phyloP scores from a whole-genome alignment of 2,113 vertebrate genomes.

The Lasiurus cinereus region DNA sequence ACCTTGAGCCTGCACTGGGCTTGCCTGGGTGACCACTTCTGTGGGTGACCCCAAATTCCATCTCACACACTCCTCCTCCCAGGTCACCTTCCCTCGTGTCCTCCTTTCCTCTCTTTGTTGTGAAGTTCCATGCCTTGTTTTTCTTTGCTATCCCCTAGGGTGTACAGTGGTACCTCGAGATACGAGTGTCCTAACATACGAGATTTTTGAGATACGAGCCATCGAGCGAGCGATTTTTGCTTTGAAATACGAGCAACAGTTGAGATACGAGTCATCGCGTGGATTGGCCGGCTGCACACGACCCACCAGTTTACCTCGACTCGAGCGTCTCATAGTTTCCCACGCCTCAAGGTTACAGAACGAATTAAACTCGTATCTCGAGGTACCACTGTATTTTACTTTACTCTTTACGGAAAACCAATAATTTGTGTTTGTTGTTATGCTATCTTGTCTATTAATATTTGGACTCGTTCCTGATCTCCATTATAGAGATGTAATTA shows the following conservation, averaged over 20 bases:
- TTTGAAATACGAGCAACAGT: no score
- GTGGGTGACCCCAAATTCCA: neutral
- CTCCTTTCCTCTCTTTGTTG: neutral
- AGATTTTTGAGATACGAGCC: no score
- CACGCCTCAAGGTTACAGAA: no score
- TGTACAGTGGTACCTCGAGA: no score
- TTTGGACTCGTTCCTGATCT: constrained; percentile 19
- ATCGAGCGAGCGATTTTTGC: no score
- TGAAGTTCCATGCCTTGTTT: neutral
- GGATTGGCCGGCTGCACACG: no score
- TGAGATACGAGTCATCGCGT: no score
- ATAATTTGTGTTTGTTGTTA: neutral
- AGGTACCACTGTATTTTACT: neutral
- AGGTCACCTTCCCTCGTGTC: neutral
- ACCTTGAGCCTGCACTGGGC: fast-evolving
- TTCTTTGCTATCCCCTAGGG: neutral
- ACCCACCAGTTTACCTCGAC: no score
- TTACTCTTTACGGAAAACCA: neutral
- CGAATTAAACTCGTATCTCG: no score
- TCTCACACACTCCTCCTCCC: neutral
- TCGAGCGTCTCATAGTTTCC: no score
- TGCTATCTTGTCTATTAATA: neutral
- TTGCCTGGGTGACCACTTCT: no score
- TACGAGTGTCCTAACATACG: no score
- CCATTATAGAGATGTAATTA: neutral